Base-by-base conservation (phyloP, 2,888 invertebrate species). In the Hirtodrosophila cameraria region DNA sequence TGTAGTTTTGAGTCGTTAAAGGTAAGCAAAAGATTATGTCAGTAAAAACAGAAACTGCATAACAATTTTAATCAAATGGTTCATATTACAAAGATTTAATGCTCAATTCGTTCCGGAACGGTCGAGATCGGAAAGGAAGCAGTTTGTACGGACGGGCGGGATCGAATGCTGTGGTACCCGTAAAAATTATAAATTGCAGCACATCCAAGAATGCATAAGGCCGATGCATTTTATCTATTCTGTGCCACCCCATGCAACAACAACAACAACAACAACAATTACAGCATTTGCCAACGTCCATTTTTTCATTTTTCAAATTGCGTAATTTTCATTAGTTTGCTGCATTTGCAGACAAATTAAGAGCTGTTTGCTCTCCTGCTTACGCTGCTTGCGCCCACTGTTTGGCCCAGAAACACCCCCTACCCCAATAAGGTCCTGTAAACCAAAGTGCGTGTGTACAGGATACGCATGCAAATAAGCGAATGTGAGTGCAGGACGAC, bases 301-400 rank as follows among this genome's bases (percentile, higher is more conserved):
- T 48, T 57, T 70, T 73, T 71, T 74, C 49, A 70, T 78, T 75
- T 77, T 75, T 76, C 68, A 81, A 84, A 88, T 85, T 84, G 85
- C 85, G 87, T 84, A 88, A 88, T 88, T 84, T 86, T 84, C 86
- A 84, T 84, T 87, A 84, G 83, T 81, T 80, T 83, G 86, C 72
- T 59, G 86, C 83, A 64, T 82, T 78, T 85, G 81, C 88, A 60
- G 78, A 73, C 77, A 82, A 82, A 87, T 80, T 80, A 82, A 87
- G 83, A 80, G 80, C 75, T 46, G 12, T 54, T n/a, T 55, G 82
- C 48, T 57, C 38, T 58, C 36, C 25, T 25, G 38, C 41, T 54
- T 31, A 49, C 41, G 11, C 61, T 49, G 31, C 30, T 35, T 28
- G 15, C 30, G 46, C 45, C n/a, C n/a, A n/a, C 33, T 48, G 46